Evolutionary conservation across 1,140 invertebrate species (phyloP).

Genomic region (Adoxophyes honmai): DNA sequence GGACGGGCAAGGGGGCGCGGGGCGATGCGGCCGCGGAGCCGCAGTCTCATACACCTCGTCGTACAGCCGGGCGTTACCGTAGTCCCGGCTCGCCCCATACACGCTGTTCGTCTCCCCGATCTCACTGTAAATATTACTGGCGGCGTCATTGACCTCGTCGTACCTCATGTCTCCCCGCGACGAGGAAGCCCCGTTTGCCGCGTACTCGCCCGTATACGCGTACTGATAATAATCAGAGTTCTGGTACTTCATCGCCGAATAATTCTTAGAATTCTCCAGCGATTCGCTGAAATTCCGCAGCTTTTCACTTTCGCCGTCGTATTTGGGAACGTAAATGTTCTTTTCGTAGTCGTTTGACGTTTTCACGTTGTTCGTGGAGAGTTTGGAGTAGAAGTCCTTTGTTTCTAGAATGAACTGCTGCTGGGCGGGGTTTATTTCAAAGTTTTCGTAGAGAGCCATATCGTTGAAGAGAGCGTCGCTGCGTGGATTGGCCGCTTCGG

Average conservation of each 20-base stretch:
- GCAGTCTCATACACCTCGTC: conserved; percentile 59
- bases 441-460: conserved; percentile 57
- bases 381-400: conserved; percentile 65
- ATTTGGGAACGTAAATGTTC: conserved; percentile 64
- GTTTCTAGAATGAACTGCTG: conserved; percentile 58
- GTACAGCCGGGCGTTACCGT: conserved; percentile 45
- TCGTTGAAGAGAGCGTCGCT: conserved; percentile 35
- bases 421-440: conserved; percentile 52
- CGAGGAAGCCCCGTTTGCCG: conserved; percentile 28
- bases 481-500: neutral
- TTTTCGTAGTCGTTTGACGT: conserved; percentile 54
- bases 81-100: conserved; percentile 25
- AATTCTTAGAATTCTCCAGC: conserved; percentile 64
- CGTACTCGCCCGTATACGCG: conserved; percentile 31
- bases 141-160: conserved; percentile 55
- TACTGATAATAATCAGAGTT: conserved; percentile 49
- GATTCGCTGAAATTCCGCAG: conserved; percentile 59
- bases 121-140: conserved; percentile 61
- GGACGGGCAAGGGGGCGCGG: conserved; percentile 62
- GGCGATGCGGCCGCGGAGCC: conserved; percentile 53
- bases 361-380: conserved; percentile 43
- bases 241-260: conserved; percentile 62
- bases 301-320: conserved; percentile 55
- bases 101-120: conserved; percentile 37
- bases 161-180: conserved; percentile 30